These are phyloP conservation scores for Lampropteryx suffumata DNA, from an alignment of 2,888 invertebrate genomes.

Conservation along the genomic window DNA sequence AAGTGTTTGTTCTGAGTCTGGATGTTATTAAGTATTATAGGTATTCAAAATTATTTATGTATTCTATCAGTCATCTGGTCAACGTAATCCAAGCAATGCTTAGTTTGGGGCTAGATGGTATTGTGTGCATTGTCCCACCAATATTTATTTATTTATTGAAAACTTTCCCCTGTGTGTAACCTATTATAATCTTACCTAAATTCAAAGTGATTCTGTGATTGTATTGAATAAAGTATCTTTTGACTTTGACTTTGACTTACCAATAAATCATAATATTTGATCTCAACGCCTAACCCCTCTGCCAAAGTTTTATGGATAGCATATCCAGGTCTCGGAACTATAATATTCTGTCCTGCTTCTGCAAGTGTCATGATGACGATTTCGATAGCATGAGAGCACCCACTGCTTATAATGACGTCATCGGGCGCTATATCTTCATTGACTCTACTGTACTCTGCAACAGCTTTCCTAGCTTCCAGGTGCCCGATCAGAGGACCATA, in stretches of 20 bases:
- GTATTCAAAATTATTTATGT: too few species aligned
- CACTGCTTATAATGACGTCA: constrained; percentile 96
- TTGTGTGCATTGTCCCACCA: too few species aligned
- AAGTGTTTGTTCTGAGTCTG: too few species aligned
- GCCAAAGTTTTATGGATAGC: constrained; percentile 94
- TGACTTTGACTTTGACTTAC: constrained; percentile 62
- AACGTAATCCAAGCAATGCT: too few species aligned
- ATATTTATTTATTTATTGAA: too few species aligned
- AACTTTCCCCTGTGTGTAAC: too few species aligned
- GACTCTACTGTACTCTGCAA: constrained; percentile 91
- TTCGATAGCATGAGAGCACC: constrained; percentile 97
- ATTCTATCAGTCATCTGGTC: too few species aligned
- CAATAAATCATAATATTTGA: constrained; percentile 88
- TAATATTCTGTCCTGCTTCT: constrained; percentile 94
- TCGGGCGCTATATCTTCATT: constrained; percentile 78
- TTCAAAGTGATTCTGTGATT: too few species aligned
- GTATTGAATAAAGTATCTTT: too few species aligned
- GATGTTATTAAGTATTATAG: too few species aligned
- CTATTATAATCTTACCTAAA: too few species aligned
- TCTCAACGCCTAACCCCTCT: constrained; percentile 89
- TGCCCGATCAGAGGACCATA: constrained; percentile 94
- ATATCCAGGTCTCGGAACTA: constrained; percentile 96
- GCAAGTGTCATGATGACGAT: constrained; percentile 94
- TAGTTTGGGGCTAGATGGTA: too few species aligned
- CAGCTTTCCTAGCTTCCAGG: constrained; percentile 88